Evolutionary conservation across 2,888 invertebrate species (phyloP), one percentile per base, ranked within the genome.

Genomic region (Cremastobaeus sp.): DNA sequence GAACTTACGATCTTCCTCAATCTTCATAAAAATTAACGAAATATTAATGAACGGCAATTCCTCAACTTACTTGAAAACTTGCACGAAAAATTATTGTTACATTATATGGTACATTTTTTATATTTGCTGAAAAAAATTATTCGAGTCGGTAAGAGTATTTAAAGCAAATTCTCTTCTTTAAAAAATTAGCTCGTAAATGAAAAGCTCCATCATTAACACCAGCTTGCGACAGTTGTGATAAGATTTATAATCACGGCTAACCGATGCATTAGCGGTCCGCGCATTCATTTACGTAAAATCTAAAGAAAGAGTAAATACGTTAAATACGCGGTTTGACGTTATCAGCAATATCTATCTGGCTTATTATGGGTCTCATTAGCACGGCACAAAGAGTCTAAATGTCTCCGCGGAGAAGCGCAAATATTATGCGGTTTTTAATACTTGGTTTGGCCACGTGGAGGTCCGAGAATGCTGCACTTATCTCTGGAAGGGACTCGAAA

Each of bases 401-500:
- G 60, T 62, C 48, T 34, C 45, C 57, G 64, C 52, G 48, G 39
- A 25, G 41, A 48, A 32, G 41, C 47, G 48, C 68, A 68, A 71
- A 71, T 75, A 70, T 71, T 62, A 65, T 66, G 30, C 62, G 21
- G 50, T 75, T 75, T 75, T 71, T 57, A 54, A 65, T 48, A 52
- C 52, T 41, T 32, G 48, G 50, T n/a, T 34, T 52, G 39, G 60
- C 66, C 69, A 66, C 55, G 71, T 48, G 73, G 64, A 71, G 75
- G 68, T 66, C 71, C 71, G 75, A 18, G 75, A 75, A 75, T 75
- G 71, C 64, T 54, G 80, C 79, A 83, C 81, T 83, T 82, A 83
- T 83, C 83, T 80, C 70, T 57, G 55, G 77, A 80, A 81, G 82
- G 79, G 84, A 85, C 85, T 85, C 83, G 86, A 86, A 86, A 86